Evolutionary conservation across 2,888 invertebrate species (phyloP), one percentile per base, ranked within the genome.

Genomic region (Apoda limacodes): DNA sequence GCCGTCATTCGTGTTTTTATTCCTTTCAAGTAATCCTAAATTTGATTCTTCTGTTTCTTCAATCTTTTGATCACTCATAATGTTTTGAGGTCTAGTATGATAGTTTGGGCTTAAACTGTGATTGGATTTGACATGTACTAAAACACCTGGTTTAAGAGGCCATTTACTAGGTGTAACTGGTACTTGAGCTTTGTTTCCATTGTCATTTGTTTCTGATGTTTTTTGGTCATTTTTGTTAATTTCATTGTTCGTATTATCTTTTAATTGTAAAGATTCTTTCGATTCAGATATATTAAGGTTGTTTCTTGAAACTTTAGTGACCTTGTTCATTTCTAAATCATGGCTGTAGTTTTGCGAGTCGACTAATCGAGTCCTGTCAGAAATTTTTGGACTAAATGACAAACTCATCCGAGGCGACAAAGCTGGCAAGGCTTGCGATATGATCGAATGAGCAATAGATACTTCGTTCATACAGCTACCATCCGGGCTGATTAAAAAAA

Each of bases 141-240:
- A 82, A 30, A 94, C 93, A 30, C 94, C 94, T 2, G 94, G 93
- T 55, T 92, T 89, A 37, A 93, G 70, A 5, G 94, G 94, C 94
- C 94, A 95, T 59, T 91, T 88, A 45, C 82, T 87, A 3, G 85
- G 83, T 12, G 87, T 83, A 13, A 63, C 60, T 19, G 65, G 60
- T 37, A 61, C 59, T 53, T 72, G 66, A 15, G 42, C 45, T 46
- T 65, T 67, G 45, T 62, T 50, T 1, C 40, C 45, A 20, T 69
- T 61, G 25, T 33, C 48, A 49, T 59, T 64, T 20, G 52, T 46
- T 43, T 68, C 62, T 14, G 17, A 4, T 21, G 42, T 35, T 48
- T 59, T 61, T 0, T 60, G 59, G 25, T 61, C 62, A 25, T 57
- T 48, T 27, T 57, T 55, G 28, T 39, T 50, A 42, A 52, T 45